Evolutionary conservation across 2,797 vertebrate genomes (phyloP).

Genomic region (Craterocephalus amniculus): DNA sequence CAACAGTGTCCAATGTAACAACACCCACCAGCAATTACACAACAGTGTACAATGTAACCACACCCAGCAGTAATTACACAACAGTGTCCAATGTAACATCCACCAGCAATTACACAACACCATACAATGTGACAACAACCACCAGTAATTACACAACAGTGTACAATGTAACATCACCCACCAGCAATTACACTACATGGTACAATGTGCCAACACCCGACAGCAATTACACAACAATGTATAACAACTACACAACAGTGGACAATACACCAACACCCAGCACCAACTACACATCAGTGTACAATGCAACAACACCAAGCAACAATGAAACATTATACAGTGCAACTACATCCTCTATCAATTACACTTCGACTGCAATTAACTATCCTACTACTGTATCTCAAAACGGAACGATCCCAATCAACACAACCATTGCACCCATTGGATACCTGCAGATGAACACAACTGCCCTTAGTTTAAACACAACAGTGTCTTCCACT

Average conservation of each 20-base stretch:
- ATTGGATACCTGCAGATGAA: conserved; percentile 11
- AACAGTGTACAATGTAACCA: not conserved
- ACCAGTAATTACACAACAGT: not conserved
- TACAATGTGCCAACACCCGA: not conserved
- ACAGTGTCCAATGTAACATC: not conserved
- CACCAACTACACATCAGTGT: not conserved
- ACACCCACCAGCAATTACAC: not conserved
- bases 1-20: not conserved
- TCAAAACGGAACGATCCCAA: conserved; percentile 13
- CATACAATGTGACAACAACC: not conserved
- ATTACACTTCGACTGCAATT: conserved; percentile 6
- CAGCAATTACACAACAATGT: not conserved
- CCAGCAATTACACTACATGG: conserved; percentile 1
- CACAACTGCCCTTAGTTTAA: conserved; percentile 18
- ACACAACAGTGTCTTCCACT: conserved; percentile 9
- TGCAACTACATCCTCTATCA: not conserved
- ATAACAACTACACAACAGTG: not conserved
- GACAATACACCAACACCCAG: not conserved
- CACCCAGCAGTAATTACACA: not conserved
- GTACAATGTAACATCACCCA: not conserved
- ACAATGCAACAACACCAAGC: not conserved
- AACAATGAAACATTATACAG: not conserved
- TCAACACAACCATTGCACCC: not conserved
- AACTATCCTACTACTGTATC: not conserved
- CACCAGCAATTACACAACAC: conserved; percentile 2